Percentiles rank a stretch among this genome's conserved stretches.
Evolutionary conservation across 2,113 vertebrate genomes (phyloP).

Genomic region (Gymnocephalus cernua): DNA sequence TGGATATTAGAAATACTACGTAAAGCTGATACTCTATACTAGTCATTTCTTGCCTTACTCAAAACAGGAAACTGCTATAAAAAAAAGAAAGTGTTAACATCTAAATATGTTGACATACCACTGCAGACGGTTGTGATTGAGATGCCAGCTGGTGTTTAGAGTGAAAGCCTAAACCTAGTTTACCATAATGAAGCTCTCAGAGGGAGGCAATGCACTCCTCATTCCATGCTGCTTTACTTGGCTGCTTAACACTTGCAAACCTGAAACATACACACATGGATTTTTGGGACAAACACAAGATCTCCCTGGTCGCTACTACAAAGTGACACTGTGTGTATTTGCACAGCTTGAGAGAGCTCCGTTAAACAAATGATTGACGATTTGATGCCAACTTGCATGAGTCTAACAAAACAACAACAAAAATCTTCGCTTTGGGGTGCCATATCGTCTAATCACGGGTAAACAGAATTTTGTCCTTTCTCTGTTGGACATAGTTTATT

Average conservation of each 20-base stretch:
- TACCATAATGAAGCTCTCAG: slow-evolving; percentile 69
- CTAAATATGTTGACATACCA: slow-evolving; percentile 73
- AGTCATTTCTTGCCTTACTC: background rate
- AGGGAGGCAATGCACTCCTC: slow-evolving; percentile 55
- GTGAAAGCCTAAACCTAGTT: slow-evolving; percentile 73
- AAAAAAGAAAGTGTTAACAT: slow-evolving; percentile 57
- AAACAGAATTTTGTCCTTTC: slow-evolving; percentile 56
- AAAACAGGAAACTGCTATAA: slow-evolving; percentile 24
- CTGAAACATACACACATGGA: slow-evolving; percentile 53
- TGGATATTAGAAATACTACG: background rate
- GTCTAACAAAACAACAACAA: slow-evolving; percentile 43
- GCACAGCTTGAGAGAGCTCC: slow-evolving; percentile 66
- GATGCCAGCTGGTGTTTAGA: slow-evolving; percentile 82
- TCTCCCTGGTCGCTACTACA: slow-evolving; percentile 59
- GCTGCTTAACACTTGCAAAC: slow-evolving; percentile 61
- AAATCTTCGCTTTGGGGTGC: slow-evolving; percentile 45
- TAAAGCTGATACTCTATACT: background rate
- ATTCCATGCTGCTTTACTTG: slow-evolving; percentile 52
- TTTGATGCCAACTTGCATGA: slow-evolving; percentile 52
- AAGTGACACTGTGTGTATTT: slow-evolving; percentile 64
- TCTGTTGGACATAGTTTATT: slow-evolving; percentile 47
- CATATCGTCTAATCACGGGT: slow-evolving; percentile 51
- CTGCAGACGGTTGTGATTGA: slow-evolving; percentile 79
- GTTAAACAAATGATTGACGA: slow-evolving; percentile 51
- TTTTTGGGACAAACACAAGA: slow-evolving; percentile 60